A percentile compares a stretch with the other conserved stretches of the same genome.
Conservation (phyloP, 1,140 invertebrate genomes). For the Papilio dardanus region DNA sequence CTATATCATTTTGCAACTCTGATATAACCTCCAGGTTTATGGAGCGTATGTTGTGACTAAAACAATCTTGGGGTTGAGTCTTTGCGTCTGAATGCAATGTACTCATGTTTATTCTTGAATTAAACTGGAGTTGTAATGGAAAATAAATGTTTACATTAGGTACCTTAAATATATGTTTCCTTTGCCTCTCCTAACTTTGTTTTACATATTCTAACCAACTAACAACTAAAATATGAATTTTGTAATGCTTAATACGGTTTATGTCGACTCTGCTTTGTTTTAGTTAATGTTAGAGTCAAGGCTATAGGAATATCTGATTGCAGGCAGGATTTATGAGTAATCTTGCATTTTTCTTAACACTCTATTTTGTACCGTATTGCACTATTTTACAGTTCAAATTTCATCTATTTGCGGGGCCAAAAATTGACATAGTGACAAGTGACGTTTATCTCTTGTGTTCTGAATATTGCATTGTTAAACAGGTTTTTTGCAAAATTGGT, state of each 20-base stretch:
- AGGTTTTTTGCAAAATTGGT: background rate
- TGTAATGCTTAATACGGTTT: background rate
- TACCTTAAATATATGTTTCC: background rate
- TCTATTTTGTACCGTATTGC: background rate
- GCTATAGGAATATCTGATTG: too few species aligned
- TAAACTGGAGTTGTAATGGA: background rate
- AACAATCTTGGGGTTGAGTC: conserved; percentile 43
- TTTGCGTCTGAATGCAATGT: conserved; percentile 55
- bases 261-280: too few species aligned
- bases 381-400: background rate
- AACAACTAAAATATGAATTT: background rate
- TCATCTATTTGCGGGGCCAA: background rate
- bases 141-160: background rate
- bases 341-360: background rate
- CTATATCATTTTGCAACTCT: conserved; percentile 69
- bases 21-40: conserved; percentile 61
- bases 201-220: background rate
- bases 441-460: background rate
- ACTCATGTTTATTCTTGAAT: conserved; percentile 9
- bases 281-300: too few species aligned
- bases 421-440: background rate
- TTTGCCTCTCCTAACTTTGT: background rate
- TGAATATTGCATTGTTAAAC: background rate
- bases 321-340: background rate
- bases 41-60: conserved; percentile 48